Evolutionary conservation across 2,797 vertebrate species (phyloP), one percentile per base, ranked within the genome.

Genomic region (Columba guinea): DNA sequence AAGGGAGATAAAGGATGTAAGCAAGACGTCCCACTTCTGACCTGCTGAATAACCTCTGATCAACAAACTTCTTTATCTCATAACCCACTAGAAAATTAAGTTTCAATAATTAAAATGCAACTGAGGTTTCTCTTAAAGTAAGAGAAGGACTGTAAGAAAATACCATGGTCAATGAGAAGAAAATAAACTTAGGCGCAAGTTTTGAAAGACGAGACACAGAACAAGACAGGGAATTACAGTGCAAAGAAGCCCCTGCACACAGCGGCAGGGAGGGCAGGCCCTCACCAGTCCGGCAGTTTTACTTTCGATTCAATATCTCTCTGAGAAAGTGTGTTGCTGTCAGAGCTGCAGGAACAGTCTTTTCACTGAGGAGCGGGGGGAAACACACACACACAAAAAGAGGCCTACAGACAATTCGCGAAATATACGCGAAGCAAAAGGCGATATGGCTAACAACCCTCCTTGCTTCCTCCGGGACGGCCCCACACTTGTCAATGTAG

Each of bases 201-300:
- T 84, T 34, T 58, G 51, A 60, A 52, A 75, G 32, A n/a, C 1
- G 18, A 75, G 6, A 44, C 13, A 27, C 14, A 11, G 13, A 8
- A 28, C 16, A 39, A 10, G 28, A 7, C 3, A 20, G 19, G 23
- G 48, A 37, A 30, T 9, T 0, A 8, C 0, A 32, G 5, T 0
- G 28, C 35, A 21, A 28, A 87, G 13, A 21, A 87, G 16, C 13
- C 44, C 34, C 17, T 19, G 26, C 4, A 15, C 27, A 26, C 9
- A 12, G 4, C 0, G 44, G 4, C 14, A 30, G n/a, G 9, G 52
- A 46, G 49, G 18, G 37, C 74, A 37, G 70, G 23, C 26, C 41
- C 39, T 20, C 34, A 2, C 8, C 65, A 44, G 44, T 18, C 46
- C 2, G 28, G 41, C 70, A 27, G 9, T 89, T 95, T 94, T 94